Percentiles rank a stretch among this genome's conserved stretches.
Evolutionary conservation across 1,140 invertebrate species (phyloP).

Genomic region (Micrasema longulum): DNA sequence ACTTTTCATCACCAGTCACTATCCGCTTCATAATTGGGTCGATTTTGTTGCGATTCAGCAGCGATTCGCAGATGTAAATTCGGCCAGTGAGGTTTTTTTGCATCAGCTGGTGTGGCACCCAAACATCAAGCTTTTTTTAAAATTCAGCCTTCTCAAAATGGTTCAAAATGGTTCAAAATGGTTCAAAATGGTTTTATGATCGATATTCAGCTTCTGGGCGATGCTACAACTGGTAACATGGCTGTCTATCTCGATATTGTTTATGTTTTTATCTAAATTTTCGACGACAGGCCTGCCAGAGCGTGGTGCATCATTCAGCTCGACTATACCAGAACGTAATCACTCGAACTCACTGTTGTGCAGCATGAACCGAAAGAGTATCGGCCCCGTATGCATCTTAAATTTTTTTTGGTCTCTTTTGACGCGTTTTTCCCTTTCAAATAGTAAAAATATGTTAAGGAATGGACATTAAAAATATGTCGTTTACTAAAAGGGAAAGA

Average conservation of each 20-base stretch:
- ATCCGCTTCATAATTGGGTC: too few relatives aligned
- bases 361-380: constrained; percentile 23
- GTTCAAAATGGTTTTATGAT: constrained; percentile 24
- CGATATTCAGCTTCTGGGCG: constrained; percentile 16
- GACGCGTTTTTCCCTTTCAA: too few relatives aligned
- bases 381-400: constrained; percentile 20
- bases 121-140: too few relatives aligned
- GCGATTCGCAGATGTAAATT: constrained; percentile 1
- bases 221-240: constrained; percentile 21
- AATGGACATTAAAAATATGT: too few relatives aligned
- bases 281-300: constrained; percentile 23
- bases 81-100: too few relatives aligned
- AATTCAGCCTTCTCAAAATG: too few relatives aligned
- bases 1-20: too few relatives aligned
- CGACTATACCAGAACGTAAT: constrained; percentile 8
- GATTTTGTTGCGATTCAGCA: constrained; percentile 2
- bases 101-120: too few relatives aligned
- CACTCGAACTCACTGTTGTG: constrained; percentile 10
- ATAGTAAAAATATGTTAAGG: too few relatives aligned
- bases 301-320: constrained; percentile 20
- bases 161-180: too few relatives aligned
- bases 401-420: too few relatives aligned
- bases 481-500: too few relatives aligned
- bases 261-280: constrained; percentile 5
- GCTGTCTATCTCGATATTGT: constrained; percentile 20